A percentile compares a stretch with the other conserved stretches of the same genome.
These are phyloP conservation scores for Noctua pronuba DNA, from an alignment of 2,888 invertebrate species.

Conservation along the genomic window DNA sequence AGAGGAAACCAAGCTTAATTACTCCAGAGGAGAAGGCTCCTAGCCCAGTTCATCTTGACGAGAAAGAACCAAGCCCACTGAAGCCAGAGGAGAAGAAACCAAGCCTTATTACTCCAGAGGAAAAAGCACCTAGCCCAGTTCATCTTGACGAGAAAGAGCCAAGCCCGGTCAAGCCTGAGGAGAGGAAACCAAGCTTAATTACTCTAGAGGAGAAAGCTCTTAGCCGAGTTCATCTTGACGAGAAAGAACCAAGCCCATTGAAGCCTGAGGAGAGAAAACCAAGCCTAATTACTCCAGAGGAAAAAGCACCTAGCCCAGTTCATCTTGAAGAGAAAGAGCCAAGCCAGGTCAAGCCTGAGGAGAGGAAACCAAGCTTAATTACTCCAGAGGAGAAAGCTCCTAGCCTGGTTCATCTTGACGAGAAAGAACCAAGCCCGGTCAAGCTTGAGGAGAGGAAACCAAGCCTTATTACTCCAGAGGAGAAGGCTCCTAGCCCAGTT, in stretches of 20 bases:
- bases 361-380: background rate
- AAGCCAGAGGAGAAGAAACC: too few relatives aligned
- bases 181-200: background rate
- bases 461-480: background rate
- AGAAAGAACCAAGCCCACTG: too few relatives aligned
- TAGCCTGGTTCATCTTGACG: background rate
- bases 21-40: background rate
- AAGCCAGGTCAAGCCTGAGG: background rate
- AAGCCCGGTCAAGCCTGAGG: background rate
- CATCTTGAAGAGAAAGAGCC: background rate
- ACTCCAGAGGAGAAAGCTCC: background rate
- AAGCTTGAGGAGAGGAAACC: too few relatives aligned
- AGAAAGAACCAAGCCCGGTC: too few relatives aligned
- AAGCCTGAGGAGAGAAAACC: background rate
- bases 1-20: background rate
- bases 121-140: background rate
- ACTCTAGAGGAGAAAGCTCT: too few relatives aligned
- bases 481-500: background rate
- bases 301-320: background rate
- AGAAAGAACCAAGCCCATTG: background rate
- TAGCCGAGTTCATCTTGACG: background rate
- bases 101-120: background rate
- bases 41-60: too few relatives aligned
- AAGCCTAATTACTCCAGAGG: background rate
- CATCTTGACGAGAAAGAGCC: background rate